Percentiles rank a stretch among this genome's conserved stretches.
Evolutionary conservation across 2,797 vertebrate species (phyloP).

Genomic region (Platalea minor): DNA sequence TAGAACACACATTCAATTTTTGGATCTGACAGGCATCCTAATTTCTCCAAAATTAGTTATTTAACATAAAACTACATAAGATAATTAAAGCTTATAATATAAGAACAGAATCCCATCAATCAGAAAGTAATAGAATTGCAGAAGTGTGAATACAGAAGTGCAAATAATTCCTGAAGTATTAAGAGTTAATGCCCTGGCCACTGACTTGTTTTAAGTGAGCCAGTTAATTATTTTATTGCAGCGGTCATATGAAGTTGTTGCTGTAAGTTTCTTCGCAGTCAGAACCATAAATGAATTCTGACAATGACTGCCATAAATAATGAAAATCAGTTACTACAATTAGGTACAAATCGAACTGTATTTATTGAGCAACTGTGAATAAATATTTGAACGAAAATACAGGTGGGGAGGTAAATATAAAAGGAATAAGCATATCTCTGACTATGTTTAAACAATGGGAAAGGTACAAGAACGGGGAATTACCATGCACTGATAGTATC

Average conservation of each 20-base stretch:
- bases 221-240: slow-evolving; percentile 67
- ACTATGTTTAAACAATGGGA: neutral
- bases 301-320: slow-evolving; percentile 70
- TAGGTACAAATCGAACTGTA: slow-evolving; percentile 70
- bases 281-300: slow-evolving; percentile 68
- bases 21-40: neutral
- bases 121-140: neutral
- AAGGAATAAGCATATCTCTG: neutral
- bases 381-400: slow-evolving; percentile 38
- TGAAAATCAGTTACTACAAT: slow-evolving; percentile 66
- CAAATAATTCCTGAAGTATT: slow-evolving; percentile 38
- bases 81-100: neutral
- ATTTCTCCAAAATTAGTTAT: neutral
- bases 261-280: slow-evolving; percentile 42
- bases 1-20: neutral
- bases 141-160: neutral
- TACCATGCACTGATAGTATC: neutral
- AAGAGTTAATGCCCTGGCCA: neutral
- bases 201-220: slow-evolving; percentile 25
- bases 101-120: neutral
- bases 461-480: neutral
- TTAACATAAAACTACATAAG: neutral
- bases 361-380: slow-evolving; percentile 54
- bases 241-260: slow-evolving; percentile 36
- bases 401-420: neutral